Percentiles rank a stretch among this genome's conserved stretches.
phyloP scores from a whole-genome alignment of 2,888 invertebrate genomes.

The Pecten maximus region DNA sequence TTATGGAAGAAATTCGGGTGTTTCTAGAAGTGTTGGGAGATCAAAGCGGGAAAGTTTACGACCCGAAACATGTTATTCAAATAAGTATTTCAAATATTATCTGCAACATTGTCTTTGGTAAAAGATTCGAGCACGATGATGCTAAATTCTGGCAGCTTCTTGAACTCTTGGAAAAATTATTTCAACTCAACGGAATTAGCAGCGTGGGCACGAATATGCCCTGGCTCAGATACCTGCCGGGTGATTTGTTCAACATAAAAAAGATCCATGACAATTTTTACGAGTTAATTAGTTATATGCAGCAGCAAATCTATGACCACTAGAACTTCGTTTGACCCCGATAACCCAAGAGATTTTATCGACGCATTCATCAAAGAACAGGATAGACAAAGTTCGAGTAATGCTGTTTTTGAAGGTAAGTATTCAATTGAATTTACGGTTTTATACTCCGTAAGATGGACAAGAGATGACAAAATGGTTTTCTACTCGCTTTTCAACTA shows the following conservation, averaged over 20 bases:
- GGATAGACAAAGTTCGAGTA: background rate
- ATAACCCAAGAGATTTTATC: conserved; percentile 33
- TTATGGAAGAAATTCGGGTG: conserved; percentile 55
- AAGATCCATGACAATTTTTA: background rate
- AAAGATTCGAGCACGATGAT: conserved; percentile 55
- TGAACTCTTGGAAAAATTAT: conserved; percentile 42
- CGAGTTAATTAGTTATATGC: conserved; percentile 32
- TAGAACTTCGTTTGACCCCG: background rate
- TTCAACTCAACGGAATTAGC: background rate
- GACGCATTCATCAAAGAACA: conserved; percentile 7
- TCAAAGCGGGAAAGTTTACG: conserved; percentile 35
- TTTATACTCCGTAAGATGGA: too few species aligned
- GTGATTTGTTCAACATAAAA: conserved; percentile 44
- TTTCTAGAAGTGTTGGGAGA: conserved; percentile 51
- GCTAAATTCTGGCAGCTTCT: conserved; percentile 48
- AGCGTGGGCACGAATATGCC: conserved; percentile 44
- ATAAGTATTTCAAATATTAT: conserved; percentile 57
- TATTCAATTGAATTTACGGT: too few species aligned
- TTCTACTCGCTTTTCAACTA: too few species aligned
- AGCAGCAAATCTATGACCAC: background rate
- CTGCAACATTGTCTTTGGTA: conserved; percentile 54
- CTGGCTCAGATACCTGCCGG: conserved; percentile 48
- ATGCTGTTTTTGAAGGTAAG: background rate
- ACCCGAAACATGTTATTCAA: conserved; percentile 46
- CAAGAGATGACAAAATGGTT: too few species aligned